phyloP scores from a whole-genome alignment of 1,140 invertebrate species.

The Tenebrio molitor region DNA sequence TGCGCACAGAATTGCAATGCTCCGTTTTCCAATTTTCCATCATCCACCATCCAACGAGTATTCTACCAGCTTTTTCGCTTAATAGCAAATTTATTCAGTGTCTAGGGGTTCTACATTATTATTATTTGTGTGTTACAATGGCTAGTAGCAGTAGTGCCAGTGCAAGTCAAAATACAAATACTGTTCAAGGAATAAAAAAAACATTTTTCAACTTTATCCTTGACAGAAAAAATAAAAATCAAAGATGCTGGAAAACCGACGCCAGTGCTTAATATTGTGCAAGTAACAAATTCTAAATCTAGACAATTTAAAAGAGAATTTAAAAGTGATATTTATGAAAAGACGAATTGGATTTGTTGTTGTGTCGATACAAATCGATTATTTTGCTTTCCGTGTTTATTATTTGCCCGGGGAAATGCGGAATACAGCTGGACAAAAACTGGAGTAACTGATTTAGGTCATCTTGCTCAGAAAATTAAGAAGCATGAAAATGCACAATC shows the following conservation, averaged over 20 bases:
- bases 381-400: slow-evolving; percentile 10
- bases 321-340: slow-evolving; percentile 8
- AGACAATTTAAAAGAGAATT: background rate
- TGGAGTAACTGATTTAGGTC: slow-evolving; percentile 20
- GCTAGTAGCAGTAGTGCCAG: no score
- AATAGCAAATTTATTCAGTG: no score
- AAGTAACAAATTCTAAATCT: background rate
- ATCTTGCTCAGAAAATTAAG: slow-evolving; percentile 33
- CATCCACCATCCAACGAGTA: no score
- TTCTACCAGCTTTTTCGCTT: no score
- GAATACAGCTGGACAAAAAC: background rate
- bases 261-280: background rate
- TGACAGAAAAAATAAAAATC: no score
- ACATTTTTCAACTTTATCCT: no score
- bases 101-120: no score
- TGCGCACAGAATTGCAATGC: no score
- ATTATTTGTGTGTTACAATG: no score
- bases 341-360: slow-evolving; percentile 11
- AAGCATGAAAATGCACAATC: slow-evolving; percentile 6
- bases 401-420: background rate
- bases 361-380: slow-evolving; percentile 12
- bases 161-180: no score
- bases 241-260: background rate
- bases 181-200: no score
- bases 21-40: no score